Evolutionary conservation across 2,797 vertebrate species (phyloP).

Genomic region (Euphonia xanthogaster): DNA sequence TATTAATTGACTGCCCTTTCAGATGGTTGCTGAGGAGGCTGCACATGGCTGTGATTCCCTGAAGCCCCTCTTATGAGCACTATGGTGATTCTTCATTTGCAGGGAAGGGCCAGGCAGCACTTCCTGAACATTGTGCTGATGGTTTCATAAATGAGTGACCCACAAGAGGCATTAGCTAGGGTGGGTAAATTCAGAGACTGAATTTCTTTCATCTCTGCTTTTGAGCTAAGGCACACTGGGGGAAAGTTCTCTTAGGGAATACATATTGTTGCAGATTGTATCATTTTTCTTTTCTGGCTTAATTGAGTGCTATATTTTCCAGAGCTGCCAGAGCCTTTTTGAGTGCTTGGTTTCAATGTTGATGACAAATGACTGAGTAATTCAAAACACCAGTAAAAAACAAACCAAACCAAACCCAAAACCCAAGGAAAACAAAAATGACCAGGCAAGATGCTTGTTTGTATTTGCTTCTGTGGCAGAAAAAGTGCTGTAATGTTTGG

Average conservation of each 20-base stretch:
- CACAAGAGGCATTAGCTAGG: neutral
- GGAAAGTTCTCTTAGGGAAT: neutral
- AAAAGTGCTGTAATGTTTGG: neutral
- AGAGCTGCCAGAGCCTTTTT: neutral
- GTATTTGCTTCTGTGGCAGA: neutral
- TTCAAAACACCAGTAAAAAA: constrained; percentile 7
- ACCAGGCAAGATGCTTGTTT: neutral
- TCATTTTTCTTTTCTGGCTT: neutral
- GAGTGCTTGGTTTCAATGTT: neutral
- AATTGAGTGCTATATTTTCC: neutral
- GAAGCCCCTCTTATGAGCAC: neutral
- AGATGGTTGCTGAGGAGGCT: neutral
- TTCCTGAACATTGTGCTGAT: neutral
- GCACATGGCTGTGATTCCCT: neutral
- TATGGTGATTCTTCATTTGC: neutral
- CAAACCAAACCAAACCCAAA: neutral
- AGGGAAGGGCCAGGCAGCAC: neutral
- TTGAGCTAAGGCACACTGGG: neutral
- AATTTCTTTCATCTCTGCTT: neutral
- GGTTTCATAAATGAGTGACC: neutral
- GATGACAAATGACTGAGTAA: constrained; percentile 10
- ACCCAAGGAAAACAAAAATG: neutral
- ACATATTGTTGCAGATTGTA: neutral
- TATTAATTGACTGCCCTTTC: neutral
- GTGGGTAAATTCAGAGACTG: neutral